Conservation (phyloP, 2,797 vertebrate genomes). For the Todus mexicanus region DNA sequence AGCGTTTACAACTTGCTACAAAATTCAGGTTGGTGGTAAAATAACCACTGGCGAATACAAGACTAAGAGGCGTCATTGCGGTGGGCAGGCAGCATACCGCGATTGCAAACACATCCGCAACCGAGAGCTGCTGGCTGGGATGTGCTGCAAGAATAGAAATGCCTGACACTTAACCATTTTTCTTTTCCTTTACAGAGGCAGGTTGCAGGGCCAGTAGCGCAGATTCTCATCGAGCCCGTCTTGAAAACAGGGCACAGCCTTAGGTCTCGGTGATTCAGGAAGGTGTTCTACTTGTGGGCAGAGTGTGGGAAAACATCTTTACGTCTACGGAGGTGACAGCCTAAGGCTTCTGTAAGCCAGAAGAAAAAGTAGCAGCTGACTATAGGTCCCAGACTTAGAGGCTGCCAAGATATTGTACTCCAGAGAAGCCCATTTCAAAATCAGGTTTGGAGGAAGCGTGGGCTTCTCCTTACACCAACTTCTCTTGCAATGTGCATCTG, state of each 20-base stretch:
- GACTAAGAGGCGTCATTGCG: not conserved
- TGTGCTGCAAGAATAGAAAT: not conserved
- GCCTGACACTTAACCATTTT: not conserved
- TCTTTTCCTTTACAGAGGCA: not conserved
- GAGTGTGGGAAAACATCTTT: not conserved
- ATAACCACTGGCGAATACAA: not conserved
- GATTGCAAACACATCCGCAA: too few relatives aligned
- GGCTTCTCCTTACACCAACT: not conserved
- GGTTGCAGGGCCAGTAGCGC: not conserved
- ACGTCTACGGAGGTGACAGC: not conserved
- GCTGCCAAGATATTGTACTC: fast-evolving
- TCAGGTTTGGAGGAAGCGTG: fast-evolving
- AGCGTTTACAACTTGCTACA: not conserved
- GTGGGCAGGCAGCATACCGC: fast-evolving
- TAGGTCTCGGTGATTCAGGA: not conserved
- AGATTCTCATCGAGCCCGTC: not conserved
- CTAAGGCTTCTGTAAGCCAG: not conserved
- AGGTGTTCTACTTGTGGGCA: not conserved
- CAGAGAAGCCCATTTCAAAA: not conserved
- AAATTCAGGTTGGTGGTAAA: not conserved
- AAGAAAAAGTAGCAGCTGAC: not conserved
- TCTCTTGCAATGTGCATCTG: not conserved
- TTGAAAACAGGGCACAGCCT: not conserved
- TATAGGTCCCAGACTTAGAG: not conserved
- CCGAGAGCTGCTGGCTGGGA: not conserved